phyloP scores from a whole-genome alignment of 2,888 invertebrate species.

The Eledona agricola region DNA sequence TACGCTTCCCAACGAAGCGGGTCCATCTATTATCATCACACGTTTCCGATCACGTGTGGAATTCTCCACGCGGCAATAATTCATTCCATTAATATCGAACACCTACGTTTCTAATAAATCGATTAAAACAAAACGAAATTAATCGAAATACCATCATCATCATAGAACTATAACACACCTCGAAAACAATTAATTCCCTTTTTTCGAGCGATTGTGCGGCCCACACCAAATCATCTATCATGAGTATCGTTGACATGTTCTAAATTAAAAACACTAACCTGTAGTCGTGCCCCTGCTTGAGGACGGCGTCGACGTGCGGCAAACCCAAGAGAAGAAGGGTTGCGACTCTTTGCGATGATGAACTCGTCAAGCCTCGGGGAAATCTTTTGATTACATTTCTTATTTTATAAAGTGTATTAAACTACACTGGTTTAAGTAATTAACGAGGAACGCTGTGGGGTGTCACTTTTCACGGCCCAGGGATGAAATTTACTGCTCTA shows the following conservation, averaged over 20 bases:
- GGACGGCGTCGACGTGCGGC: slow-evolving; percentile 34
- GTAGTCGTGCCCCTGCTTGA: slow-evolving; percentile 41
- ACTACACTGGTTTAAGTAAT: slow-evolving; percentile 41
- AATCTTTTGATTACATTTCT: slow-evolving; percentile 46
- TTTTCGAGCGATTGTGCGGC: slow-evolving; percentile 59
- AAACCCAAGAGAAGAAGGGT: slow-evolving; percentile 16
- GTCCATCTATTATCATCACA: slow-evolving; percentile 18
- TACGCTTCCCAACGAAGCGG: neutral
- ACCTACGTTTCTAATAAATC: slow-evolving; percentile 61
- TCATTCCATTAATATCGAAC: slow-evolving; percentile 57
- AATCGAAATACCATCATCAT: slow-evolving; percentile 58
- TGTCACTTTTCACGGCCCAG: slow-evolving; percentile 42
- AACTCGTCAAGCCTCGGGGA: slow-evolving; percentile 36
- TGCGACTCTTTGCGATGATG: slow-evolving; percentile 32
- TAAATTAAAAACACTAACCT: slow-evolving; percentile 64
- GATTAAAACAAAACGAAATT: slow-evolving; percentile 60
- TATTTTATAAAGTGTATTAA: slow-evolving; percentile 43
- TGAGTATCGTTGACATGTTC: slow-evolving; percentile 63
- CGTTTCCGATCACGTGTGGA: slow-evolving; percentile 30
- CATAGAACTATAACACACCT: slow-evolving; percentile 59
- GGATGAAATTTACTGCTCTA: slow-evolving; percentile 40
- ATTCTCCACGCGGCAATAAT: slow-evolving; percentile 47
- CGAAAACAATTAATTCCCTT: slow-evolving; percentile 63
- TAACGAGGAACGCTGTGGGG: slow-evolving; percentile 44
- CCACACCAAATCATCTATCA: slow-evolving; percentile 64